Base-by-base conservation (phyloP, 2,888 invertebrate species). In the Parnassius mnemosyne region DNA sequence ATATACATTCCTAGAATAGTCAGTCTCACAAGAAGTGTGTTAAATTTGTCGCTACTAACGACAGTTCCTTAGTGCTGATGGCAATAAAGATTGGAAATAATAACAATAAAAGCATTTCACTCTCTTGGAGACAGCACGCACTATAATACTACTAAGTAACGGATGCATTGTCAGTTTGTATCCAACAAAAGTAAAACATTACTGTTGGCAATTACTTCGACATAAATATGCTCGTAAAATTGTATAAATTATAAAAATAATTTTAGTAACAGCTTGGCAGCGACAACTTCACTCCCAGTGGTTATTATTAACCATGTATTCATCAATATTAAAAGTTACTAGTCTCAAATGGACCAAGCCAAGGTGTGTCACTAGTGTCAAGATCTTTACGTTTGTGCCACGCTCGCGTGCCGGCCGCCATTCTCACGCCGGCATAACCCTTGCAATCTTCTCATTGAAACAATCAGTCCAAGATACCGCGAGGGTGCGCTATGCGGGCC, bases 361-460 rank as follows among this genome's bases (percentile, higher is more conserved):
- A n/a, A 41, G 20, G 44, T 3, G 42, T 13, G 16, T 2, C 12
- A 57, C 47, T 54, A 63, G 16, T 41, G 20, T 44, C 10, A 56
- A 61, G 50, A 11, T 50, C n/a, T 50, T 57, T 63, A 58, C 55
- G 53, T 63, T 46, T 60, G 53, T 49, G 60, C 12, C 11, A 34
- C 58, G 61, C 66, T 75, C 71, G 75, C 76, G 75, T 74, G 73
- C 66, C 69, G 55, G 49, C 61, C 66, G 68, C 68, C 65, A 70
- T 74, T 73, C 71, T 71, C 71, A 70, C 71, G 73, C 66, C 66
- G 65, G 67, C 66, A 10, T 61, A 64, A 61, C 64, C 65, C 66
- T 66, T 65, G 72, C 76, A 78, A 78, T 78, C 74, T 75, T 78
- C 76, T 76, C 75, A 78, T 78, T 76, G 72, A 74, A 71, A 56